These are phyloP conservation scores for Ganaspis brasiliensis DNA, from an alignment of 2,888 invertebrate species.

Conservation along the genomic window DNA sequence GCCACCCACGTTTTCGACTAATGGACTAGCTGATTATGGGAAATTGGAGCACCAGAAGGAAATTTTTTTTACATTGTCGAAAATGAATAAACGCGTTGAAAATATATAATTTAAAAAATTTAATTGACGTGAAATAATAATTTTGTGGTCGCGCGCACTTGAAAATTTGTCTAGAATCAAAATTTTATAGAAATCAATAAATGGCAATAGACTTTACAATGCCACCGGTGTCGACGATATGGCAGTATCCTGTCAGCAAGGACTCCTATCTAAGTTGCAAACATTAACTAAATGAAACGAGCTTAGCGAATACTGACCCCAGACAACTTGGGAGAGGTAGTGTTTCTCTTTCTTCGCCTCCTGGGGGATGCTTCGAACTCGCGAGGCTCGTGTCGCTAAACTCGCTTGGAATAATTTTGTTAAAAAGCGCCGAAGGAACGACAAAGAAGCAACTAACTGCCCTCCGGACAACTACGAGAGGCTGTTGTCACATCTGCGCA, in stretches of 20 bases:
- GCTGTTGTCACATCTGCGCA: conserved; percentile 63
- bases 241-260: conserved; percentile 28
- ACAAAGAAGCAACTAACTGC: conserved; percentile 76
- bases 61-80: conserved; percentile 31
- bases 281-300: conserved; percentile 18
- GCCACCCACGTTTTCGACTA: conserved; percentile 24
- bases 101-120: not conserved
- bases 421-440: conserved; percentile 75
- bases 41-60: not conserved
- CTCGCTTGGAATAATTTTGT: conserved; percentile 73
- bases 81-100: conserved; percentile 3
- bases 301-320: conserved; percentile 40
- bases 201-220: conserved; percentile 64
- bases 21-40: conserved; percentile 33
- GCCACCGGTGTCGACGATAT: conserved; percentile 28
- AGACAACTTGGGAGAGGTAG: conserved; percentile 51
- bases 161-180: conserved; percentile 68
- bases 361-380: conserved; percentile 38
- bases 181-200: conserved; percentile 73
- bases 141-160: conserved; percentile 42
- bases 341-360: conserved; percentile 36
- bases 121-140: not conserved
- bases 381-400: conserved; percentile 63
- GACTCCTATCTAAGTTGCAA: conserved; percentile 9
- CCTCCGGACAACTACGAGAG: conserved; percentile 69